Evolutionary conservation across 2,797 vertebrate genomes (phyloP).

Genomic region (Pangasius sanitwongsei): DNA sequence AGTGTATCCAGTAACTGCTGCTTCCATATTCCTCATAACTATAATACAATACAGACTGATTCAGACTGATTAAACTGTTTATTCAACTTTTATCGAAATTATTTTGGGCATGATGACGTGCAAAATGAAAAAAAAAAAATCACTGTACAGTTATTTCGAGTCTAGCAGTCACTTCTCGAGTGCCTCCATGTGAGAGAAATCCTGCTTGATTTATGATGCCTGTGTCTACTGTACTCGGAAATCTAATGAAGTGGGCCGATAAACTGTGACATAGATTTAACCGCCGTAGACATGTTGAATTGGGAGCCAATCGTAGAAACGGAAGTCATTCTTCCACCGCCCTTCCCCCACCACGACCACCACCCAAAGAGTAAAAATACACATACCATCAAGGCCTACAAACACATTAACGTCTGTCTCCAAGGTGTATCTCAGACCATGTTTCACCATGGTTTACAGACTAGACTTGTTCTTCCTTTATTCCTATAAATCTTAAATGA

Average conservation of each 20-base stretch:
- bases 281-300: conserved; percentile 55
- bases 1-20: background rate
- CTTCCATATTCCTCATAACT: background rate
- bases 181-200: background rate
- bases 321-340: background rate
- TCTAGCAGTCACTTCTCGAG: background rate
- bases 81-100: background rate
- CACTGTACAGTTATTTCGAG: background rate
- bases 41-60: background rate
- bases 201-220: background rate
- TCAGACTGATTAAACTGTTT: background rate
- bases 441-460: background rate
- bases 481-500: background rate
- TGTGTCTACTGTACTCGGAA: background rate
- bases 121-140: background rate
- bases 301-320: conserved; percentile 67
- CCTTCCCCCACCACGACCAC: background rate
- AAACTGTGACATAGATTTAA: background rate
- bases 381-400: background rate
- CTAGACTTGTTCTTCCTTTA: background rate
- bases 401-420: background rate
- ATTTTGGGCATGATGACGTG: background rate
- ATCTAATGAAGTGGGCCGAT: background rate
- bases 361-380: background rate
- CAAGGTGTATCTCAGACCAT: no score